A percentile compares a stretch with the other conserved stretches of the same genome.
Conservation (phyloP, 1,140 invertebrate genomes). For the Drosophila arizonae region DNA sequence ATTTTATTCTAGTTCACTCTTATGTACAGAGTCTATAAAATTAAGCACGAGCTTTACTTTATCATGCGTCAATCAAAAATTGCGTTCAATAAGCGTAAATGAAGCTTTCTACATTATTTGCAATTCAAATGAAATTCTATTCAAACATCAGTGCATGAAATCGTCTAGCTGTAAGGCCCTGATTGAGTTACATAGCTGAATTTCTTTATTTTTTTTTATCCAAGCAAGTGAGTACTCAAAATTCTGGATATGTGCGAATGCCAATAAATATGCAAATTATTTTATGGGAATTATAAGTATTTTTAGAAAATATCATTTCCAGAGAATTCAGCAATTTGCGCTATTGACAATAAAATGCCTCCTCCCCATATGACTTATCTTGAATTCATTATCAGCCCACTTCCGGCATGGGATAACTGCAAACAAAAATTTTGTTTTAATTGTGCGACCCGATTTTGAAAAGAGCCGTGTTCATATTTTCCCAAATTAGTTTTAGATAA, state of each 20-base stretch:
- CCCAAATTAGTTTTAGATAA: slow-evolving; percentile 31
- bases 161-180: background rate
- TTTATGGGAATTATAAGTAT: background rate
- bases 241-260: background rate
- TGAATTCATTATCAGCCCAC: slow-evolving; percentile 16
- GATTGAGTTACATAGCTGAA: background rate
- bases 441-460: slow-evolving; percentile 35
- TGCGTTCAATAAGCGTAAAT: no score
- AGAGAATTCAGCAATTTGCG: background rate
- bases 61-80: no score
- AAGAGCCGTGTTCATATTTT: slow-evolving; percentile 14
- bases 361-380: background rate
- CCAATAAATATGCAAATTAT: slow-evolving; percentile 5
- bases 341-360: background rate
- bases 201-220: background rate
- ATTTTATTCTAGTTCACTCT: no score
- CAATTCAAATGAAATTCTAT: no score
- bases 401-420: slow-evolving; percentile 31
- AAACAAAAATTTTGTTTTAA: slow-evolving; percentile 31
- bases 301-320: background rate
- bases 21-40: no score
- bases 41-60: no score
- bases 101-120: no score
- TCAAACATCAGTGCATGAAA: no score
- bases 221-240: background rate